phyloP scores from a whole-genome alignment of 2,888 invertebrate genomes.

The Euclidia mi region DNA sequence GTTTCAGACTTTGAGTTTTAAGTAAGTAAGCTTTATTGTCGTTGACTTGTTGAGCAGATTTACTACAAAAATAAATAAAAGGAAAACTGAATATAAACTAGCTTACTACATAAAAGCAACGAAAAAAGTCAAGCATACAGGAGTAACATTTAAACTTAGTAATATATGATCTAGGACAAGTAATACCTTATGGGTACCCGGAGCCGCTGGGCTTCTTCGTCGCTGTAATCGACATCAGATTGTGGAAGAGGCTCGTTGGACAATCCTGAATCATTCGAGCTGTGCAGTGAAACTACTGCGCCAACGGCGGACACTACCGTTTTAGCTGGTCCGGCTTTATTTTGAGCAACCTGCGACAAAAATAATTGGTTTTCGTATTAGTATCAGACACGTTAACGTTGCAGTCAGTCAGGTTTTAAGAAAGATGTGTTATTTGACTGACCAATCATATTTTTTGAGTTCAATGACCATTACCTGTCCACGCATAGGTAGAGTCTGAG shows the following conservation, averaged over 20 bases:
- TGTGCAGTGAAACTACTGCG: slow-evolving; percentile 94
- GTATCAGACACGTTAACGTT: too few relatives aligned
- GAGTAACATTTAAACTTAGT: slow-evolving; percentile 8
- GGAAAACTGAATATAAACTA: slow-evolving; percentile 62
- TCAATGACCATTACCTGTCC: slow-evolving; percentile 84
- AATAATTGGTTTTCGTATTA: too few relatives aligned
- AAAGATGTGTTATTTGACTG: too few relatives aligned
- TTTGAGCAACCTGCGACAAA: slow-evolving; percentile 76
- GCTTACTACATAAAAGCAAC: slow-evolving; percentile 66
- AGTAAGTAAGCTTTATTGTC: slow-evolving; percentile 81
- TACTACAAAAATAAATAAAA: slow-evolving; percentile 81
- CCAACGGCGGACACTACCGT: slow-evolving; percentile 84
- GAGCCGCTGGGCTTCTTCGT: slow-evolving; percentile 94
- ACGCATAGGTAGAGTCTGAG: slow-evolving; percentile 85
- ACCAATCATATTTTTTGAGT: background rate
- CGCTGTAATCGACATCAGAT: slow-evolving; percentile 97
- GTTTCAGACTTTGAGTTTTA: slow-evolving; percentile 86
- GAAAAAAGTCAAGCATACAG: slow-evolving; percentile 62
- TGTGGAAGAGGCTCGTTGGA: slow-evolving; percentile 97
- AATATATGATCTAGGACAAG: slow-evolving; percentile 1
- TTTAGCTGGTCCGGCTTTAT: slow-evolving; percentile 85
- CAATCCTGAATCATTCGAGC: slow-evolving; percentile 97
- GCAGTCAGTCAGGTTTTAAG: too few relatives aligned
- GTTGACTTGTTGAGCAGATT: slow-evolving; percentile 77
- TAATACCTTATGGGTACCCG: slow-evolving; percentile 91